These are phyloP conservation scores for Lophochroa leadbeateri DNA, from an alignment of 2,113 vertebrate species.

Conservation along the genomic window DNA sequence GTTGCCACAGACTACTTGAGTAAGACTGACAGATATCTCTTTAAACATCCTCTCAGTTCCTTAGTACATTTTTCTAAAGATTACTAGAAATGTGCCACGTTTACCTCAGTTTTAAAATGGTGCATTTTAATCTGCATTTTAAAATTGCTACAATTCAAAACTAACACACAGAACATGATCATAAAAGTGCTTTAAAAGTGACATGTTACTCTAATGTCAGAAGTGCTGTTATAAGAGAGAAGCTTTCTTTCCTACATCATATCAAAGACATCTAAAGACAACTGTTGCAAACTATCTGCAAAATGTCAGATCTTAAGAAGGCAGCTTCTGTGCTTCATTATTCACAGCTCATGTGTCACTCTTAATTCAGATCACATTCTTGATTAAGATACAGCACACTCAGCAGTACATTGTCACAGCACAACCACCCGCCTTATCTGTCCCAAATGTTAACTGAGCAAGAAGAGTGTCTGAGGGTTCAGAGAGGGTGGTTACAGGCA, in stretches of 20 bases:
- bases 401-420: not conserved
- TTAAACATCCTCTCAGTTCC: not conserved
- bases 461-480: not conserved
- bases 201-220: not conserved
- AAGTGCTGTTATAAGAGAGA: not conserved
- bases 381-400: not conserved
- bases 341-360: not conserved
- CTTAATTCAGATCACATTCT: conserved; percentile 12
- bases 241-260: not conserved
- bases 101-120: not conserved
- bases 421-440: not conserved
- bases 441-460: not conserved
- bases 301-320: not conserved
- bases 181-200: not conserved
- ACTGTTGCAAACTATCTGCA: not conserved
- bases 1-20: not conserved
- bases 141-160: not conserved
- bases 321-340: conserved; percentile 12
- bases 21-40: not conserved
- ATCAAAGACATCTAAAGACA: not conserved
- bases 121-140: not conserved
- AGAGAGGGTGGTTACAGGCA: not conserved
- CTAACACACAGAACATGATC: not conserved
- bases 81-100: not conserved
- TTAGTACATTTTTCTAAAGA: not conserved